Evolutionary conservation across 2,888 invertebrate species (phyloP), one percentile per base, ranked within the genome.

Genomic region (Octonoba sinensis): DNA sequence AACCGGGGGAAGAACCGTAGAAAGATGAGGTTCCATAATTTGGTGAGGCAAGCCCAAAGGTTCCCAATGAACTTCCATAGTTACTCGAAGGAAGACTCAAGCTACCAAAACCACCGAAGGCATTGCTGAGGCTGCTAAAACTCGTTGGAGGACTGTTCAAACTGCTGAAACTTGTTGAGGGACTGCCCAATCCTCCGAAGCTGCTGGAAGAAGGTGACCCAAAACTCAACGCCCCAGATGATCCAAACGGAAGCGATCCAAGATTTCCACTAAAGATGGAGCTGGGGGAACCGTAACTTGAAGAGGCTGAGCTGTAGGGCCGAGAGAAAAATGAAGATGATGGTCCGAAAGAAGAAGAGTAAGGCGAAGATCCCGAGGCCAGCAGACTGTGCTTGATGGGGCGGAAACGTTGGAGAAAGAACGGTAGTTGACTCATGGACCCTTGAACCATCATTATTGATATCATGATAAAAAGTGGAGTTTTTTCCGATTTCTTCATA

Each of bases 361-460:
- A 56, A 27, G 69, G 56, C 12, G 71, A 71, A 18, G 18, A 36
- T n/a, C 65, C 56, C 2, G 77, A 62, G 15, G 36, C 60, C n/a
- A 65, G 18, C 11, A 67, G 20, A 15, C 62, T 18, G 44, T 65
- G 47, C 12, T 54, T 46, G 16, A 51, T 66, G 4, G 79, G 73
- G 20, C 44, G 60, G 57, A 79, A 81, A 36, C 79, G 73, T 36
- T 73, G 73, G n/a, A 81, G 69, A 18, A 81, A 81, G 54, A 69
- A 73, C 0, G 79, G 79, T 8, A 81, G 20, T 27, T 81, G 79
- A 6, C 54, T 67, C 60, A 72, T 54, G 27, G 60, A 67, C 13
- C 18, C 24, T 8, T 44, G 76, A 46, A 3, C 36, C 16, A 59
- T 59, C 24, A 27, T 24, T 12, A 59, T 27, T 24, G 24, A 24